A percentile compares a stretch with the other conserved stretches of the same genome.
Evolutionary conservation across 92 coral and sea anemone genomes (phyloP).

Genomic region (Paragorgia papillata): DNA sequence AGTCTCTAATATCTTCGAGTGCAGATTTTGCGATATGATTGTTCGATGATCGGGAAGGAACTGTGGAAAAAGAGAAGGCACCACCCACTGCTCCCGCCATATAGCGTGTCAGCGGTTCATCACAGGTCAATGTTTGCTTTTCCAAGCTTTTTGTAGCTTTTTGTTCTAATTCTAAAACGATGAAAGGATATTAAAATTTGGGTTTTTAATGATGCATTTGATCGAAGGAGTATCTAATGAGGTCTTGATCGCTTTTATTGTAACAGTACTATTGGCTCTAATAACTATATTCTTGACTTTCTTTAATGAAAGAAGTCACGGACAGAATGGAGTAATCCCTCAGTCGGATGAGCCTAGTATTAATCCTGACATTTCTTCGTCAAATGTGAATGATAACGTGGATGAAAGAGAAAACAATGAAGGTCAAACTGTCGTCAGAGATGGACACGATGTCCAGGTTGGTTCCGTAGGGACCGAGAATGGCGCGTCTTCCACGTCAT

Average conservation of each 20-base stretch:
- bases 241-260: slow-evolving; percentile 67
- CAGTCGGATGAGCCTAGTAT: neutral
- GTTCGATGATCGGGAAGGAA: too few relatives aligned
- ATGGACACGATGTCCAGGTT: too few relatives aligned
- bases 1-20: too few relatives aligned
- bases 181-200: too few relatives aligned
- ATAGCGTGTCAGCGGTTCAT: neutral
- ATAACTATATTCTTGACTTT: slow-evolving; percentile 50
- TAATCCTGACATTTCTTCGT: neutral
- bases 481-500: neutral
- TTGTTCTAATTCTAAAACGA: too few relatives aligned
- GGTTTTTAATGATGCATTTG: slow-evolving; percentile 35
- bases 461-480: too few relatives aligned
- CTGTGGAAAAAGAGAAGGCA: too few relatives aligned
- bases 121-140: too few relatives aligned
- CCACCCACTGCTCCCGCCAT: neutral
- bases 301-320: slow-evolving; percentile 33
- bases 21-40: too few relatives aligned
- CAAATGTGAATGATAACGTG: neutral
- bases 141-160: too few relatives aligned
- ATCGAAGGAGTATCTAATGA: slow-evolving; percentile 95
- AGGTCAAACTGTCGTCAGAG: neutral
- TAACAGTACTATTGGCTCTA: slow-evolving; percentile 42
- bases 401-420: neutral
- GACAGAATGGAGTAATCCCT: neutral